These are phyloP conservation scores for Formica selysi DNA, from an alignment of 1,140 invertebrate species.

Conservation along the genomic window DNA sequence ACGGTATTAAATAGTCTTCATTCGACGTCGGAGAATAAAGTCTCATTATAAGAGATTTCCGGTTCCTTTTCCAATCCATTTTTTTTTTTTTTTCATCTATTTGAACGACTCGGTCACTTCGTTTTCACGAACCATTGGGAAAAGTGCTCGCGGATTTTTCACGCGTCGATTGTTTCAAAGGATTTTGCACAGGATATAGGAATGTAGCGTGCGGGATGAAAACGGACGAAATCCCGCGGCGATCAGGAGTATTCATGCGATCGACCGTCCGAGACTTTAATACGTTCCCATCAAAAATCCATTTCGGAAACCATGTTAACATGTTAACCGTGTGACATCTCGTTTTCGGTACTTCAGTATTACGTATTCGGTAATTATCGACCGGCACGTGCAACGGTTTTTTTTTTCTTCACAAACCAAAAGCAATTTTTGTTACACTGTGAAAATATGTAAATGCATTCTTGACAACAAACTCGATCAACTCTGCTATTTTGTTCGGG, in stretches of 20 bases:
- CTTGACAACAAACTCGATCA: not conserved
- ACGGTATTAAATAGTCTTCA: conserved; percentile 24
- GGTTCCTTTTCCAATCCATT: not conserved
- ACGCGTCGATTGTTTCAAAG: conserved; percentile 53
- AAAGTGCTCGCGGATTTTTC: conserved; percentile 34
- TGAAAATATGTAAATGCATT: conserved; percentile 17
- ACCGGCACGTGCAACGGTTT: not conserved
- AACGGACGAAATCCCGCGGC: conserved; percentile 33
- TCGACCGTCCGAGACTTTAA: conserved; percentile 13
- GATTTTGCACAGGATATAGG: conserved; percentile 28
- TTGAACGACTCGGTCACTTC: conserved; percentile 25
- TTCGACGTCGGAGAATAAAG: not conserved
- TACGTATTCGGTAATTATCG: not conserved
- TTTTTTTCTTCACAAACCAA: not conserved
- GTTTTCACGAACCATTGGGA: conserved; percentile 42
- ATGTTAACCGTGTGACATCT: not conserved
- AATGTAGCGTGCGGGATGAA: not conserved
- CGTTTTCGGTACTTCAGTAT: conserved; percentile 2
- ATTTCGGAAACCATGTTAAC: conserved; percentile 12
- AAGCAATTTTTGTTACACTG: not conserved
- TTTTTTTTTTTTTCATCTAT: conserved; percentile 35
- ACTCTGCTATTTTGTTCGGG: too few relatives aligned
- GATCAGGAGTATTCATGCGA: conserved; percentile 30
- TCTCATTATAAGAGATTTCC: not conserved
- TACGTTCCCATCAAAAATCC: conserved; percentile 45